Evolutionary conservation across 2,888 invertebrate species (phyloP).

Genomic region (Euspilapteryx auroguttella): DNA sequence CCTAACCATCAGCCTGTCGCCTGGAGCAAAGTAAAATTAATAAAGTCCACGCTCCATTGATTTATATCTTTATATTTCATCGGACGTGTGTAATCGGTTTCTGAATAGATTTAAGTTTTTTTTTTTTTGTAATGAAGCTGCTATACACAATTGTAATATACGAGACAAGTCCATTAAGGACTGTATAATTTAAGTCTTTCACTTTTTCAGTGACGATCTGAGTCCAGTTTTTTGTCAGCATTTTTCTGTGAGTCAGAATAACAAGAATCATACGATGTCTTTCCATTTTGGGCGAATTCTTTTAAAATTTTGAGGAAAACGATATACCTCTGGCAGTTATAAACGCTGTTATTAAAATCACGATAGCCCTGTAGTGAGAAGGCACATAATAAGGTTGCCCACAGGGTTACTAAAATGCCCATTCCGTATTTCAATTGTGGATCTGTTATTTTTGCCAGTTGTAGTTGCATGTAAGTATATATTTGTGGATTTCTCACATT

Average conservation of each 20-base stretch:
- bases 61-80: conserved; percentile 29
- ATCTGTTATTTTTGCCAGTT: too few relatives aligned
- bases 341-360: conserved; percentile 14
- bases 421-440: conserved; percentile 20
- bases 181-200: too few relatives aligned
- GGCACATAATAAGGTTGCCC: conserved; percentile 17
- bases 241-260: neutral
- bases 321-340: too few relatives aligned
- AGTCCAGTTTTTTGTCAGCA: too few relatives aligned
- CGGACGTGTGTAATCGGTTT: too few relatives aligned
- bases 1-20: conserved; percentile 28
- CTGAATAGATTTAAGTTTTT: neutral
- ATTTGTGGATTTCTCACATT: too few relatives aligned
- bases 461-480: too few relatives aligned
- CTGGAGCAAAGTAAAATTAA: conserved; percentile 26
- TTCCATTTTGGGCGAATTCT: neutral
- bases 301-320: too few relatives aligned
- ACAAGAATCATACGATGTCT: neutral
- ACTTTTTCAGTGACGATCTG: too few relatives aligned
- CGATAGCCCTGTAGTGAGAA: conserved; percentile 18
- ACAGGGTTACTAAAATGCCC: conserved; percentile 21
- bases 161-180: conserved; percentile 3
- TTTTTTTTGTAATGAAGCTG: too few relatives aligned
- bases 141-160: too few relatives aligned
- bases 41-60: conserved; percentile 21